Conservation (phyloP, 2,888 invertebrate genomes). For the Mimas tiliae region DNA sequence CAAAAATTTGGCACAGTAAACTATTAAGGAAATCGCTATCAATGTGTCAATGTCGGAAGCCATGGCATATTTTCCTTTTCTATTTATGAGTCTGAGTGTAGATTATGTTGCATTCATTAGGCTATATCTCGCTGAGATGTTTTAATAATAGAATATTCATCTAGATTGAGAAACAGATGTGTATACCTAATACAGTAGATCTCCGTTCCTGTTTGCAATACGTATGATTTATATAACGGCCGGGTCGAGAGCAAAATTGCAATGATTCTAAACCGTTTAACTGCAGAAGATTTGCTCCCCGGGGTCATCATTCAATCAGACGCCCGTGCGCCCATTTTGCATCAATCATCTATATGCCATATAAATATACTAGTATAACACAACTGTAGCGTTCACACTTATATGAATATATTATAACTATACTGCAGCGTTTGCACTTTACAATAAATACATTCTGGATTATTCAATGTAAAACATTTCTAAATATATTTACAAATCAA, state of each 20-base stretch:
- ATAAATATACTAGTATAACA: neutral
- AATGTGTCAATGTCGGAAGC: no score
- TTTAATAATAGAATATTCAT: neutral
- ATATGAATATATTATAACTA: no score
- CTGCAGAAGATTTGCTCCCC: constrained; percentile 23
- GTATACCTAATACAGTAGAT: neutral
- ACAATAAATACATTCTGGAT: neutral
- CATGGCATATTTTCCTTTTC: no score
- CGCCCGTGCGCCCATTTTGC: constrained; percentile 31
- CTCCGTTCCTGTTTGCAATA: neutral
- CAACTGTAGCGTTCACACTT: neutral
- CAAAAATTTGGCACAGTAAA: no score
- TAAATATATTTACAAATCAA: neutral
- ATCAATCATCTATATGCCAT: constrained; percentile 21
- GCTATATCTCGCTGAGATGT: neutral
- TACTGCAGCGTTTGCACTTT: no score
- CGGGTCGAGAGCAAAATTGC: constrained; percentile 10
- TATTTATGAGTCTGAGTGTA: no score
- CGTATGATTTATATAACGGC: constrained; percentile 21
- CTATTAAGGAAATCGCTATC: no score
- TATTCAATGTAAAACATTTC: neutral
- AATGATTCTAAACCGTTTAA: constrained; percentile 19
- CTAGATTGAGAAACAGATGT: neutral
- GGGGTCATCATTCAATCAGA: constrained; percentile 29
- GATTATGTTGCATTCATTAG: no score